phyloP scores from a whole-genome alignment of 1,140 invertebrate genomes.

The Eumeta japonica region DNA sequence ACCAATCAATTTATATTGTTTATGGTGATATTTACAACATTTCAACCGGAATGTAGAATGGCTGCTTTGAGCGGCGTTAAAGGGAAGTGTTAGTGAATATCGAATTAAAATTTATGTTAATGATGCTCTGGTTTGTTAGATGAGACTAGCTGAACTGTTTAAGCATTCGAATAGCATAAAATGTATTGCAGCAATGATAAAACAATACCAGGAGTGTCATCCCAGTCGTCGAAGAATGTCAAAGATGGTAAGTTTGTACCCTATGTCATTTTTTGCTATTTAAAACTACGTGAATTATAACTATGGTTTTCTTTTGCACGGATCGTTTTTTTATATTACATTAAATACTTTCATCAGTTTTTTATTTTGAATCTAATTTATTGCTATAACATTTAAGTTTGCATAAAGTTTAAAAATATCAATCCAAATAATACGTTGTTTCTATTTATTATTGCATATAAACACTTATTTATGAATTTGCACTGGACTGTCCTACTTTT shows the following conservation, averaged over 20 bases:
- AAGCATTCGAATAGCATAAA: constrained; percentile 27
- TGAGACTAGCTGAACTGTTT: constrained; percentile 29
- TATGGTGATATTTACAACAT: constrained; percentile 50
- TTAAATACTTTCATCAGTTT: constrained; percentile 1
- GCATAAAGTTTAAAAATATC: too few relatives aligned
- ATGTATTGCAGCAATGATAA: constrained; percentile 58
- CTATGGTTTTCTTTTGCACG: background rate
- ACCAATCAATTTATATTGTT: constrained; percentile 20
- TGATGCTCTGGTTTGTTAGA: constrained; percentile 30
- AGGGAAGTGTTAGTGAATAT: constrained; percentile 41
- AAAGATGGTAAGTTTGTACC: constrained; percentile 59
- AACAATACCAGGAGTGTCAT: constrained; percentile 55
- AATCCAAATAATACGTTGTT: too few relatives aligned
- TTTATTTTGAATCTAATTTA: constrained; percentile 3
- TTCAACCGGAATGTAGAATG: constrained; percentile 57
- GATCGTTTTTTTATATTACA: background rate
- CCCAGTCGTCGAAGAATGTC: constrained; percentile 55
- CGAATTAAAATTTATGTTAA: constrained; percentile 27
- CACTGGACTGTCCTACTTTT: too few relatives aligned
- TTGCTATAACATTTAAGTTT: too few relatives aligned
- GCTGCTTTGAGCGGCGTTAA: constrained; percentile 47
- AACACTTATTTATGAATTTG: too few relatives aligned
- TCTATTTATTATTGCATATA: too few relatives aligned
- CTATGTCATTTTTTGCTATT: too few relatives aligned
- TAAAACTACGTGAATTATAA: too few relatives aligned